Conservation (phyloP, 2,888 invertebrate species). For the Brachycybe producta region DNA sequence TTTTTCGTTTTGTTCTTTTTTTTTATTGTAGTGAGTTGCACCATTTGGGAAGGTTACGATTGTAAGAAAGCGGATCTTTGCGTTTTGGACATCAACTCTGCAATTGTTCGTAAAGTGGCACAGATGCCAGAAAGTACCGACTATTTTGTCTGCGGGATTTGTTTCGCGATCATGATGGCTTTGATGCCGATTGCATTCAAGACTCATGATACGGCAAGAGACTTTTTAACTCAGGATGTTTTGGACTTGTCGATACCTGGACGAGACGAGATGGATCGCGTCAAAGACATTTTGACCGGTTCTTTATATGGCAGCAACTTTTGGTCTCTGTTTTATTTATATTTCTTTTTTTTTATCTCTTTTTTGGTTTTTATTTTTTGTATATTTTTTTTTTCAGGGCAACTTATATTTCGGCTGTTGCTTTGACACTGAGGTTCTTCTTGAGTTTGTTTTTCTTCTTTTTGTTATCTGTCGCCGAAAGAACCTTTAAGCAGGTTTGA, state of each 20-base stretch:
- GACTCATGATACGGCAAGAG: constrained; percentile 13
- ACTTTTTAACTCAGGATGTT: constrained; percentile 19
- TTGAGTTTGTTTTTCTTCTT: constrained; percentile 62
- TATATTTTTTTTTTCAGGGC: constrained; percentile 24
- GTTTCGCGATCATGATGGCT: constrained; percentile 29
- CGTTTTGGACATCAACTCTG: constrained; percentile 85
- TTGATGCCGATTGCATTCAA: constrained; percentile 21
- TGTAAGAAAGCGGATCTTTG: constrained; percentile 86
- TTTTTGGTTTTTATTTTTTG: not conserved
- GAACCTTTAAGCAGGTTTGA: constrained; percentile 67
- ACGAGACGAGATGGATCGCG: constrained; percentile 18
- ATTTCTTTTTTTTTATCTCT: not conserved
- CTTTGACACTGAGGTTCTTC: constrained; percentile 53
- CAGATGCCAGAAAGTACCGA: constrained; percentile 62
- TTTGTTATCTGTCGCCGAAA: constrained; percentile 79
- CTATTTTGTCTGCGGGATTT: constrained; percentile 51
- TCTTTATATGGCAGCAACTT: constrained; percentile 21
- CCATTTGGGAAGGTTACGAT: constrained; percentile 84
- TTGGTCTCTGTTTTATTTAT: constrained; percentile 18
- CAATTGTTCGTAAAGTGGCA: constrained; percentile 83
- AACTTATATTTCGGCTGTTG: constrained; percentile 45
- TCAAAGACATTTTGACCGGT: constrained; percentile 11
- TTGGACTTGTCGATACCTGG: constrained; percentile 20
- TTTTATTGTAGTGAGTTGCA: constrained; percentile 64
- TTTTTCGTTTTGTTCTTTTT: not conserved